Conservation (phyloP, 2,797 vertebrate species). For the Gallinago solitaria region DNA sequence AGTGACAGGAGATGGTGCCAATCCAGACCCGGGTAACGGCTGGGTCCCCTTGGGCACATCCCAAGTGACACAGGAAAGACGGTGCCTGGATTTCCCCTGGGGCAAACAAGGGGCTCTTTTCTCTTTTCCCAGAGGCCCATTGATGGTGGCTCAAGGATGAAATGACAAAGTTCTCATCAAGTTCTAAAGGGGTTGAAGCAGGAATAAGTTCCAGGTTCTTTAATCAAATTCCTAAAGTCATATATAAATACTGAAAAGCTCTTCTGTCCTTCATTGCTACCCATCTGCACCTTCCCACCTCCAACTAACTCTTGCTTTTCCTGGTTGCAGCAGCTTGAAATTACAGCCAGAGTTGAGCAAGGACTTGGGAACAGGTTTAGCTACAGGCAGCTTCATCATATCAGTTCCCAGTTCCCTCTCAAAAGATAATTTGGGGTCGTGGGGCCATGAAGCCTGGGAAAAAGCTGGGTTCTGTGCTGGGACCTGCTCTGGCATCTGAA, state of each 20-base stretch:
- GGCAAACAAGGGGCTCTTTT: not conserved
- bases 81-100: not conserved
- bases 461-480: not conserved
- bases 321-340: not conserved
- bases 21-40: not conserved
- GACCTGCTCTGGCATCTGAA: not conserved
- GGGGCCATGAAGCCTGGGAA: not conserved
- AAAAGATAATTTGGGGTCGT: not conserved
- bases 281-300: not conserved
- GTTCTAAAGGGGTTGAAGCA: not conserved
- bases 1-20: not conserved
- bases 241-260: not conserved
- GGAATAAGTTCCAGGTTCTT: not conserved
- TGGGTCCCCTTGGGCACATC: not conserved
- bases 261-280: not conserved
- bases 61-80: not conserved
- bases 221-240: not conserved
- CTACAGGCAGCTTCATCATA: not conserved
- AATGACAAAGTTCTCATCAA: not conserved
- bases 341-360: not conserved
- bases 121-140: accelerated
- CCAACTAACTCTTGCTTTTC: too few species aligned
- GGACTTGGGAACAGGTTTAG: not conserved
- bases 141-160: not conserved
- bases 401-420: not conserved